These are phyloP conservation scores for Poecilia wingei DNA, from an alignment of 2,797 vertebrate genomes.

Conservation along the genomic window DNA sequence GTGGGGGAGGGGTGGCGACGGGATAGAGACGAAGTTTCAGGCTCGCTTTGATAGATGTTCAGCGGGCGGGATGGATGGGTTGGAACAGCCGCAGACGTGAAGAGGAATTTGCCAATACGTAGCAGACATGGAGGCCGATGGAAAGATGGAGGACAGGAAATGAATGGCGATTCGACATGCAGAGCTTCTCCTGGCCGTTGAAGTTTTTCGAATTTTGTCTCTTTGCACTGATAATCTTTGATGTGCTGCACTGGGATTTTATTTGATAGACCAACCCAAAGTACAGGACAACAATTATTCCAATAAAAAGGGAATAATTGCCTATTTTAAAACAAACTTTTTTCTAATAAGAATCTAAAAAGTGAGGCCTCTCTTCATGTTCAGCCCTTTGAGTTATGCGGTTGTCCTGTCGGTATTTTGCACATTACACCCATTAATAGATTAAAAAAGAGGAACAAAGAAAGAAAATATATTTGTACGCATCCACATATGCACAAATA, in stretches of 20 bases:
- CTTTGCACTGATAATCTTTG: neutral
- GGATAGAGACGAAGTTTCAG: conserved; percentile 59
- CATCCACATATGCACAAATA: too few relatives aligned
- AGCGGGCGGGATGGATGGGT: conserved; percentile 49
- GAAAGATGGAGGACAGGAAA: conserved; percentile 52
- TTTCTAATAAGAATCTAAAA: neutral
- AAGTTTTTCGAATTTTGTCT: neutral
- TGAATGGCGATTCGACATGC: conserved; percentile 49
- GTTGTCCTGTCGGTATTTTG: neutral
- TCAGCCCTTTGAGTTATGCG: neutral
- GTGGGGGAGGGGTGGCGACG: conserved; percentile 31
- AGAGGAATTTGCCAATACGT: conserved; percentile 64
- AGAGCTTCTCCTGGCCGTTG: neutral
- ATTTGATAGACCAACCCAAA: neutral
- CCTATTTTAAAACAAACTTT: neutral
- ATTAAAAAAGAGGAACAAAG: too few relatives aligned
- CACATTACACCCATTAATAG: too few relatives aligned
- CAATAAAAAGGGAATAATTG: neutral
- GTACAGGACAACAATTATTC: neutral
- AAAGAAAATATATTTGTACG: too few relatives aligned
- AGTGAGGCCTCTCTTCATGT: neutral
- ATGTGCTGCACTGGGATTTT: neutral
- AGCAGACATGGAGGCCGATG: conserved; percentile 55
- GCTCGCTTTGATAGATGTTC: conserved; percentile 59
- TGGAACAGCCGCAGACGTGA: conserved; percentile 43